A percentile compares a stretch with the other conserved stretches of the same genome.
Conservation (phyloP, 1,140 invertebrate genomes). For the Psix sp. region DNA sequence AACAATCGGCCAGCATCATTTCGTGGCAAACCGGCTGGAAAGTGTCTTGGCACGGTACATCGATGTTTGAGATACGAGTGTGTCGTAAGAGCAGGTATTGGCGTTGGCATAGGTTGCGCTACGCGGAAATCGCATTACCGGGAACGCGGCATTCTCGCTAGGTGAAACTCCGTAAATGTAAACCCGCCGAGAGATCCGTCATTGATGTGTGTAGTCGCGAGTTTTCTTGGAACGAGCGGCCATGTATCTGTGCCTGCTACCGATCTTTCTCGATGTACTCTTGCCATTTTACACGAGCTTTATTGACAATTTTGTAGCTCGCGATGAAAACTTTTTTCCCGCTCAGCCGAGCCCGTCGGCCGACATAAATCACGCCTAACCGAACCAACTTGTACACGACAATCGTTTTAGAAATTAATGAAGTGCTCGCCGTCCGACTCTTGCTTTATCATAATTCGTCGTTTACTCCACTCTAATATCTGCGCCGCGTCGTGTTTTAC, state of each 20-base stretch:
- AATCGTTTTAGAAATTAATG: slow-evolving; percentile 26
- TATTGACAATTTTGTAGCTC: slow-evolving; percentile 30
- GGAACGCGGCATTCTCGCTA: slow-evolving; percentile 66
- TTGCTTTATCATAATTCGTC: slow-evolving; percentile 25
- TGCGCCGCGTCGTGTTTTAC: slow-evolving; percentile 16
- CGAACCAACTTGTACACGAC: background rate
- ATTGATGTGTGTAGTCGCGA: slow-evolving; percentile 63
- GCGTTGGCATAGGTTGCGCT: slow-evolving; percentile 43
- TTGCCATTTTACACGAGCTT: slow-evolving; percentile 16
- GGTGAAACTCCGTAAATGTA: slow-evolving; percentile 70
- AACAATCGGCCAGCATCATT: slow-evolving; percentile 21
- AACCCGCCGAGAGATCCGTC: slow-evolving; percentile 60
- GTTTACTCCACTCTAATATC: slow-evolving; percentile 27
- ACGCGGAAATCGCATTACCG: slow-evolving; percentile 67
- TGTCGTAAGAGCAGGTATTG: slow-evolving; percentile 45
- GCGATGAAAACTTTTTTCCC: slow-evolving; percentile 22
- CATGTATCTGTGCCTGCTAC: slow-evolving; percentile 26
- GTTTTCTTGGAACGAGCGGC: slow-evolving; percentile 31
- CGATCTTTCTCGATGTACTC: slow-evolving; percentile 27
- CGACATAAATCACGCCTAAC: no score
- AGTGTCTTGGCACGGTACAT: slow-evolving; percentile 32
- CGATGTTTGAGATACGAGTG: slow-evolving; percentile 35
- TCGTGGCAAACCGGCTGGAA: slow-evolving; percentile 15
- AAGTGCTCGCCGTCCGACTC: slow-evolving; percentile 11
- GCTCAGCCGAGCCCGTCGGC: no score